phyloP scores from a whole-genome alignment of 2,888 invertebrate species.

The Glaucopsyche alexis region DNA sequence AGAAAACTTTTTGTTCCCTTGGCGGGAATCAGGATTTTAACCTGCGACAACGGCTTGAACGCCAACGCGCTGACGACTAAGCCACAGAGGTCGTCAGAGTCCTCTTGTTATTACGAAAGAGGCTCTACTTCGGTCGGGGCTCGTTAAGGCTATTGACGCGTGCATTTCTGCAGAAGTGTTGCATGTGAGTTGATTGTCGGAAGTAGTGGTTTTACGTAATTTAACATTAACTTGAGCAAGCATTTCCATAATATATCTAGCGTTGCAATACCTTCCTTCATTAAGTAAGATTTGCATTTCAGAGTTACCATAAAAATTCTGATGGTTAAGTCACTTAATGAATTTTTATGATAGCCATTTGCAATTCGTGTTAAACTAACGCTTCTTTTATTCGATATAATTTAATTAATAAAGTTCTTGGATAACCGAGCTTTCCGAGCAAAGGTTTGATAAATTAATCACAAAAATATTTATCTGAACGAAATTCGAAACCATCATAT shows the following conservation, averaged over 20 bases:
- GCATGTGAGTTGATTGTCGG: slow-evolving; percentile 27
- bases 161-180: slow-evolving; percentile 23
- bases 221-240: slow-evolving; percentile 18
- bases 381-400: neutral
- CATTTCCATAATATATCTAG: neutral
- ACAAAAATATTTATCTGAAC: no score
- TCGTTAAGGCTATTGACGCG: slow-evolving; percentile 16
- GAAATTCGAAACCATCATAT: no score
- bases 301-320: neutral
- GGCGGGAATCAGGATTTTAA: no score
- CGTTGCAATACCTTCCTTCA: slow-evolving; percentile 9
- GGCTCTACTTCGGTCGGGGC: neutral
- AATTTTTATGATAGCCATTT: neutral
- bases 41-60: no score
- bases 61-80: no score
- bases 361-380: neutral
- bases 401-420: neutral
- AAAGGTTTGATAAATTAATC: no score
- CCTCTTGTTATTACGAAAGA: slow-evolving; percentile 2
- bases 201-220: slow-evolving; percentile 25
- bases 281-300: neutral
- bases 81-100: neutral
- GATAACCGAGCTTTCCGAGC: no score
- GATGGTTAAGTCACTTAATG: neutral
- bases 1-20: no score